Conservation (phyloP, 53 echinoderm and acorn worm genomes). For the Luidia sarsii region DNA sequence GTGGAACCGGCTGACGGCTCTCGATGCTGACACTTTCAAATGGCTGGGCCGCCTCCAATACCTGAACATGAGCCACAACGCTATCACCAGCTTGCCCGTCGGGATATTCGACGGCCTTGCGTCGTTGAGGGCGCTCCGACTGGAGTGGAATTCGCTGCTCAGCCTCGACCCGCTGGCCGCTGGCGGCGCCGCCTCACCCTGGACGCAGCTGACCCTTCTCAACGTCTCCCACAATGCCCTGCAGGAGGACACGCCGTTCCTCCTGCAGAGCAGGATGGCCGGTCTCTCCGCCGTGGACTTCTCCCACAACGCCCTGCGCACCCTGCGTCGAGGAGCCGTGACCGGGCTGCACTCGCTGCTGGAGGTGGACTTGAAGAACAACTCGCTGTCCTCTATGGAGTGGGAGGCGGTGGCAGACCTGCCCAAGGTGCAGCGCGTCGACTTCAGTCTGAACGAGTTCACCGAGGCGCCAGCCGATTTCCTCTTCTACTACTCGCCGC, state of each 20-base stretch:
- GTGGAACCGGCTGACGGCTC: neutral
- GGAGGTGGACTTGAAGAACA: conserved; percentile 38
- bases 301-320: conserved; percentile 35
- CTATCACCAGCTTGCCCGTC: conserved; percentile 4
- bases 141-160: conserved; percentile 17
- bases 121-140: conserved; percentile 24
- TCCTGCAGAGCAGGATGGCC: conserved; percentile 16
- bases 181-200: neutral
- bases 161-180: neutral
- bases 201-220: neutral
- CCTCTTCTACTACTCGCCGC: neutral
- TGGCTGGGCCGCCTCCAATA: conserved; percentile 12
- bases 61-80: conserved; percentile 46
- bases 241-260: conserved; percentile 19
- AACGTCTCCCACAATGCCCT: conserved; percentile 30
- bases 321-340: conserved; percentile 21
- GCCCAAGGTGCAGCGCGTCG: conserved; percentile 12
- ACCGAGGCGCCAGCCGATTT: conserved; percentile 22
- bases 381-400: conserved; percentile 50
- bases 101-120: conserved; percentile 47
- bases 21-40: conserved; percentile 6
- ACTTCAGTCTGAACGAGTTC: conserved; percentile 56
- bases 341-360: conserved; percentile 12
- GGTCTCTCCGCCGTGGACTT: conserved; percentile 17
- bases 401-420: conserved; percentile 12